Conservation (phyloP, 2,888 invertebrate genomes). For the Chouioia cunea region DNA sequence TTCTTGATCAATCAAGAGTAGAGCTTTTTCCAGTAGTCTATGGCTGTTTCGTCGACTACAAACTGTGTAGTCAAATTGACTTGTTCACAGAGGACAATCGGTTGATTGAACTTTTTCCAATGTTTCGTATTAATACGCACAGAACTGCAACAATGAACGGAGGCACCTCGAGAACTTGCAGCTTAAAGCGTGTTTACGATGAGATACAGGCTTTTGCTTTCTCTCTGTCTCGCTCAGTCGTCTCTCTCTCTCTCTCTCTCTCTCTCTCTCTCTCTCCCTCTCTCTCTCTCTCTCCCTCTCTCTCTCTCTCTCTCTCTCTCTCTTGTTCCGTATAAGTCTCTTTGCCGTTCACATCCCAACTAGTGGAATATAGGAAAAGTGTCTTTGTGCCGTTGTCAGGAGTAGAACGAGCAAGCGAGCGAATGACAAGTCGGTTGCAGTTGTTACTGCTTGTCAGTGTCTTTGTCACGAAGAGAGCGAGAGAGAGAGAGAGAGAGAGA, state of each 20-base stretch:
- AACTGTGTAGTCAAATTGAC: too few relatives aligned
- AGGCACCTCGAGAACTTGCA: too few relatives aligned
- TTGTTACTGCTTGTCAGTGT: constrained; percentile 25
- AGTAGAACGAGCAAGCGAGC: background rate
- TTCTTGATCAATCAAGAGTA: too few relatives aligned
- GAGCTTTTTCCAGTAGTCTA: too few relatives aligned
- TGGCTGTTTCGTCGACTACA: too few relatives aligned
- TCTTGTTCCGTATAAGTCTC: constrained; percentile 14
- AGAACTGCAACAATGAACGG: too few relatives aligned
- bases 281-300: background rate
- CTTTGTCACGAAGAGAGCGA: constrained; percentile 21
- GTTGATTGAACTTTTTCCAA: too few relatives aligned
- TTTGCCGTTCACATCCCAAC: constrained; percentile 11
- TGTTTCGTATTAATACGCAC: too few relatives aligned
- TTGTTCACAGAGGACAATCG: too few relatives aligned
- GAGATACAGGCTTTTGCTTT: background rate
- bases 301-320: constrained; percentile 12
- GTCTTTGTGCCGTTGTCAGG: too few relatives aligned
- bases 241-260: background rate
- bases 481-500: background rate
- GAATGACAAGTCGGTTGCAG: background rate
- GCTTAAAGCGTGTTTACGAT: too few relatives aligned
- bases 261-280: constrained; percentile 1
- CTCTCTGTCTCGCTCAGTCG: background rate
- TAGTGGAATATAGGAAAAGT: constrained; percentile 26